These are phyloP conservation scores for Zeugodacus cucurbitae DNA, from an alignment of 1,140 invertebrate species.

Conservation along the genomic window DNA sequence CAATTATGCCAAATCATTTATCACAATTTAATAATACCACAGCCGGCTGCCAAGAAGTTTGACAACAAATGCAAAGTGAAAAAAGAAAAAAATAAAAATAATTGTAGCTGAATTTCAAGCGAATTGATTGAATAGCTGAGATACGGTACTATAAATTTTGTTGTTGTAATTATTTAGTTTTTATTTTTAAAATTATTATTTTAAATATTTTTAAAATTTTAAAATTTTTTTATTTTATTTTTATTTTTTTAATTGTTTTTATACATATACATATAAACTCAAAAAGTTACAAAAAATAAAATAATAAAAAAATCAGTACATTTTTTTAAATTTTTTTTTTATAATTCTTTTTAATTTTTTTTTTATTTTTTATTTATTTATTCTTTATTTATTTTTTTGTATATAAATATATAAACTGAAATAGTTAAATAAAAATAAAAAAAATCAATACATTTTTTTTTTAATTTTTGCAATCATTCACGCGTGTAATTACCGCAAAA, in stretches of 20 bases:
- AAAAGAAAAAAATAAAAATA: not conserved
- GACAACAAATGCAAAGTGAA: not conserved
- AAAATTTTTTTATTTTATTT: no score
- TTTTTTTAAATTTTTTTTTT: no score
- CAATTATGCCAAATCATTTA: constrained; percentile 14
- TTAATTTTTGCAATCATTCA: not conserved
- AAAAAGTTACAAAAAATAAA: no score
- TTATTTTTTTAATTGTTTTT: no score
- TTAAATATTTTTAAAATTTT: no score
- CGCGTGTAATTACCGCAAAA: not conserved
- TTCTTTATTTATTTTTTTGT: no score
- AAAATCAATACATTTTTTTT: not conserved
- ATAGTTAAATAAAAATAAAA: not conserved
- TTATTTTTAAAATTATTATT: no score
- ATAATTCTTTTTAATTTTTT: no score
- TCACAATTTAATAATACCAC: not conserved
- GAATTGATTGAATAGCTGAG: not conserved
- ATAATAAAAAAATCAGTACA: no score
- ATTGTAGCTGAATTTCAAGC: not conserved
- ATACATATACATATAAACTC: no score
- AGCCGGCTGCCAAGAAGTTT: not conserved
- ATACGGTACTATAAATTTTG: not conserved
- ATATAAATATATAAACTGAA: no score
- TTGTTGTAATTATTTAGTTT: not conserved
- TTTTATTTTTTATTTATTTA: no score